Evolutionary conservation across 2,888 invertebrate species (phyloP).

Genomic region (Lampropteryx suffumata): DNA sequence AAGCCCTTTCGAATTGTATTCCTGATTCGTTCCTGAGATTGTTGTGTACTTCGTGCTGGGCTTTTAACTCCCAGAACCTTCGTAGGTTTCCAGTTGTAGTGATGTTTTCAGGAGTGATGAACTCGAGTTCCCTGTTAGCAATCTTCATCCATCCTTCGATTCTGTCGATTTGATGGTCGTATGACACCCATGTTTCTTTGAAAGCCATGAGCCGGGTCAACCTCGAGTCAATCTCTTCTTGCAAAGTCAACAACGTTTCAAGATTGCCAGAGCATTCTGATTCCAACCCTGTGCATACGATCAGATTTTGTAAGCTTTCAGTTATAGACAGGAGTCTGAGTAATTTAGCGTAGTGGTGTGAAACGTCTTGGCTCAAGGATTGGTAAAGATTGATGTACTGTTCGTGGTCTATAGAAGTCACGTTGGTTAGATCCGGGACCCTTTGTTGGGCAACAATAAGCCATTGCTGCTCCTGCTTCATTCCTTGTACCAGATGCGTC

Average conservation of each 20-base stretch:
- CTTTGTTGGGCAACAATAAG: conserved; percentile 92
- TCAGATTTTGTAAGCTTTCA: conserved; percentile 87
- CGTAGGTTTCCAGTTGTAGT: conserved; percentile 88
- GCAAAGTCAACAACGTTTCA: conserved; percentile 87
- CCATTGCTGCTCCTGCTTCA: conserved; percentile 93
- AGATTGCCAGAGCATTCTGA: conserved; percentile 88
- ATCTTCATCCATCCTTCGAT: conserved; percentile 90
- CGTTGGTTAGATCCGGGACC: conserved; percentile 90
- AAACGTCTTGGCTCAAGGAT: conserved; percentile 89
- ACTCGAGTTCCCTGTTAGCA: conserved; percentile 87
- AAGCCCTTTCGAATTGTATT: conserved; percentile 88
- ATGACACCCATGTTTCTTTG: conserved; percentile 89
- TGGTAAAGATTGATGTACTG: conserved; percentile 93
- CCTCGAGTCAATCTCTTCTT: conserved; percentile 89
- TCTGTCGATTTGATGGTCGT: conserved; percentile 88
- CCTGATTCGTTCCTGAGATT: conserved; percentile 89
- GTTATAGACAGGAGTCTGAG: conserved; percentile 88
- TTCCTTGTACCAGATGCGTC: conserved; percentile 90
- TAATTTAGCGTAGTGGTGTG: conserved; percentile 90
- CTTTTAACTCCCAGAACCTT: conserved; percentile 94
- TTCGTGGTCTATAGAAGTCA: conserved; percentile 92
- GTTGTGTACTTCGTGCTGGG: conserved; percentile 92
- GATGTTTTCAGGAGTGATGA: conserved; percentile 85
- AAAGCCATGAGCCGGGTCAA: conserved; percentile 88
- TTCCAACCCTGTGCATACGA: conserved; percentile 89